Percentiles rank a stretch among this genome's conserved stretches.
These are phyloP conservation scores for Zeugodacus cucurbitae DNA, from an alignment of 1,140 invertebrate genomes.

Conservation along the genomic window DNA sequence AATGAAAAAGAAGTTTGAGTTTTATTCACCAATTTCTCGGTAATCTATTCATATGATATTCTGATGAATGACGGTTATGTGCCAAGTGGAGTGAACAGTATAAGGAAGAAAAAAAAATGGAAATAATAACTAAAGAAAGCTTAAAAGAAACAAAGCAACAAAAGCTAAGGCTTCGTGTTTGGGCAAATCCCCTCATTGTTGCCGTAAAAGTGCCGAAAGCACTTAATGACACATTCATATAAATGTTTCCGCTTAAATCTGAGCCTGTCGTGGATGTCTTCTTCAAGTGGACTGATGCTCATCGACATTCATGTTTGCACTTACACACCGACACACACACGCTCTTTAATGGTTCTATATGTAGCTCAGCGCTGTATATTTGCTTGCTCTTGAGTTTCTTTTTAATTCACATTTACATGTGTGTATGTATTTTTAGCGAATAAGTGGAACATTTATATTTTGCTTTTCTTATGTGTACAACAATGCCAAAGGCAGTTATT, in stretches of 20 bases:
- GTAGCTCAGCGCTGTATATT: not conserved
- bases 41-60: not conserved
- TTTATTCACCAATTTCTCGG: not conserved
- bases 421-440: not conserved
- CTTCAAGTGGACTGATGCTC: not conserved
- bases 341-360: too few relatives aligned
- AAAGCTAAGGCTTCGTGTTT: not conserved
- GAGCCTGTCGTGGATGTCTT: not conserved
- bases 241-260: not conserved
- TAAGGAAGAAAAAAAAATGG: not conserved
- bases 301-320: not conserved
- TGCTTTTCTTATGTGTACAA: not conserved
- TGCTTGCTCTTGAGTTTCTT: not conserved
- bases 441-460: not conserved
- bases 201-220: not conserved
- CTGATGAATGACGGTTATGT: not conserved
- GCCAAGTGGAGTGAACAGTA: not conserved
- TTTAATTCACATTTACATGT: not conserved
- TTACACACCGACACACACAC: not conserved
- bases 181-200: not conserved
- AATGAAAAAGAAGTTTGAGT: not conserved
- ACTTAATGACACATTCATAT: not conserved
- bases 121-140: not conserved
- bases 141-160: not conserved
- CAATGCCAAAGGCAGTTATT: not conserved